Conservation (phyloP, 2,797 vertebrate genomes). For the Loris lydekkerianus region DNA sequence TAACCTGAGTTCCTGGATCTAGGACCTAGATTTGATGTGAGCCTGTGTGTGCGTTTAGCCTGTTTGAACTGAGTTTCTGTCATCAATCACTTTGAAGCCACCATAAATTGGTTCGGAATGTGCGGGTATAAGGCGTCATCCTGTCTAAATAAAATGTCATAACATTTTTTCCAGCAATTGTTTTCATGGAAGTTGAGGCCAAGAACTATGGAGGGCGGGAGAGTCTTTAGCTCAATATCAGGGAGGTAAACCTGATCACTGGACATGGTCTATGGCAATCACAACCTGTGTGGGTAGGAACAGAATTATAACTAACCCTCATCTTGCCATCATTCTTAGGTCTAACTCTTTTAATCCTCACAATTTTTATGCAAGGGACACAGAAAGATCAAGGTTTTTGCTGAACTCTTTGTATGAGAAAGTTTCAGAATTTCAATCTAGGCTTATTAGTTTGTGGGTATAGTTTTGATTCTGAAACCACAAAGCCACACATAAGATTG, state of each 20-base stretch:
- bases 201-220: background rate
- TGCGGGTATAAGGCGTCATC: background rate
- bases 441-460: fast-evolving
- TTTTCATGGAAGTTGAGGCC: background rate
- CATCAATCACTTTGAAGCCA: background rate
- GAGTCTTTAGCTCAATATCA: background rate
- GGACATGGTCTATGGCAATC: background rate
- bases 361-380: background rate
- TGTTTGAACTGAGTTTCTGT: background rate
- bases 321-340: background rate
- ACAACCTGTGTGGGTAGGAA: no score
- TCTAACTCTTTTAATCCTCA: background rate
- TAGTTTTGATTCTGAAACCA: background rate
- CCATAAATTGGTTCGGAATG: background rate
- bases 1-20: background rate
- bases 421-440: background rate
- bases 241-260: background rate
- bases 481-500: no score
- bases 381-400: background rate
- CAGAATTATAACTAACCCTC: background rate
- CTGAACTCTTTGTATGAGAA: background rate
- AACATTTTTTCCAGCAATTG: background rate
- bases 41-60: background rate
- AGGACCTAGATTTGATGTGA: background rate
- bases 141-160: background rate